These are phyloP conservation scores for Pogonus chalceus DNA, from an alignment of 1,140 invertebrate genomes.

Conservation along the genomic window DNA sequence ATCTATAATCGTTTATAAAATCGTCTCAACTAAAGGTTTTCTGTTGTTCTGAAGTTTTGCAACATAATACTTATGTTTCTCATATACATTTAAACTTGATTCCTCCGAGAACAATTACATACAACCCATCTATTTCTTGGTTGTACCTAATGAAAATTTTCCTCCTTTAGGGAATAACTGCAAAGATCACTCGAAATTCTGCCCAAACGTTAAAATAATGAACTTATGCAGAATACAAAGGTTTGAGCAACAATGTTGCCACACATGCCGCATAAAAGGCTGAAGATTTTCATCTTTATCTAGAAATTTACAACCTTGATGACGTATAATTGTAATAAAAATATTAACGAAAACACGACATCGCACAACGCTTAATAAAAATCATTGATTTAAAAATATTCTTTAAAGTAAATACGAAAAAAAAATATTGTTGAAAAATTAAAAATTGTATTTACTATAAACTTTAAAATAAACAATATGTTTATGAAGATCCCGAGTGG, in stretches of 20 bases:
- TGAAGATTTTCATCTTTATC: background rate
- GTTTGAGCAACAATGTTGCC: constrained; percentile 76
- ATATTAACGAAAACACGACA: no score
- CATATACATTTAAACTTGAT: background rate
- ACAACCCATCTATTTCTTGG: background rate
- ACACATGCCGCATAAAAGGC: constrained; percentile 46
- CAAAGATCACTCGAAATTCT: constrained; percentile 67
- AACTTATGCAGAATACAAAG: constrained; percentile 71
- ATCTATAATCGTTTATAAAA: background rate
- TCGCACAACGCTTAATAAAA: no score
- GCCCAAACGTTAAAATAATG: constrained; percentile 68
- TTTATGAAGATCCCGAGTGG: no score
- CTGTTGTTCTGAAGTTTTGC: background rate
- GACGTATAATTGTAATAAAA: no score
- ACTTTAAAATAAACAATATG: no score
- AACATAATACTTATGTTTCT: background rate
- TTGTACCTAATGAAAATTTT: constrained; percentile 24
- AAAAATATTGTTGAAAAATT: no score
- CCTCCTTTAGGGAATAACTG: constrained; percentile 57
- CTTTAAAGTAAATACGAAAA: no score
- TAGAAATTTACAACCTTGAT: no score
- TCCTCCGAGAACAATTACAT: background rate
- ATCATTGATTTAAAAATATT: no score
- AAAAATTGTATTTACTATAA: no score
- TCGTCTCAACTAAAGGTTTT: background rate